Conservation (phyloP, 92 coral and sea anemone species). For the Parazoanthus atlanticus region DNA sequence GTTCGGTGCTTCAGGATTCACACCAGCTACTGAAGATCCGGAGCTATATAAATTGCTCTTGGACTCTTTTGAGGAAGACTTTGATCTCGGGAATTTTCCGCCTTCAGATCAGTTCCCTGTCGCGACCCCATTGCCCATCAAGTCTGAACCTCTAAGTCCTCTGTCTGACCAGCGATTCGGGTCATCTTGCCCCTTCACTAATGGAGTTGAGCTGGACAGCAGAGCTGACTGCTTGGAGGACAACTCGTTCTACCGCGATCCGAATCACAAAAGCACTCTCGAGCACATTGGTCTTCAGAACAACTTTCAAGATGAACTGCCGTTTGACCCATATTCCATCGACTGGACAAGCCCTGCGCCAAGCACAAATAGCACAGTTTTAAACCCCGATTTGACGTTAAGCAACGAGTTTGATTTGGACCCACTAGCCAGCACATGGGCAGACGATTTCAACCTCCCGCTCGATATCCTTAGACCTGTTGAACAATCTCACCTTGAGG, state of each 20-base stretch:
- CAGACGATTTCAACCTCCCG: slow-evolving; percentile 60
- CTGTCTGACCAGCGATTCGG: neutral
- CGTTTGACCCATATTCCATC: slow-evolving; percentile 74
- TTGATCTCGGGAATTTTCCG: slow-evolving; percentile 54
- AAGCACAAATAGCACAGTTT: slow-evolving; percentile 50
- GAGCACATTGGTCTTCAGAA: slow-evolving; percentile 46
- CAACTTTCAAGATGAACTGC: slow-evolving; percentile 55
- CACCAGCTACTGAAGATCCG: slow-evolving; percentile 56
- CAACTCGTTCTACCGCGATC: slow-evolving; percentile 23
- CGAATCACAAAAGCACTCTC: slow-evolving; percentile 48
- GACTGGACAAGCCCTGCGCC: slow-evolving; percentile 55
- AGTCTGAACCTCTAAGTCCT: slow-evolving; percentile 32
- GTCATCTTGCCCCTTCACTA: slow-evolving; percentile 11
- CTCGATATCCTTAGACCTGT: slow-evolving; percentile 62
- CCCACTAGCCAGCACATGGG: slow-evolving; percentile 56
- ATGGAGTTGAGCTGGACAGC: slow-evolving; percentile 11
- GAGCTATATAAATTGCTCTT: slow-evolving; percentile 33
- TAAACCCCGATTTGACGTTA: slow-evolving; percentile 40
- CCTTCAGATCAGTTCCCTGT: slow-evolving; percentile 37
- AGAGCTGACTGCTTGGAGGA: slow-evolving; percentile 46
- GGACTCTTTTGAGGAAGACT: slow-evolving; percentile 62
- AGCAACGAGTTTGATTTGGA: slow-evolving; percentile 66
- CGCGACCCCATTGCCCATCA: neutral
- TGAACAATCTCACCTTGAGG: slow-evolving; percentile 26
- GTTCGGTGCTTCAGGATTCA: slow-evolving; percentile 75